Conservation (phyloP, 2,888 invertebrate species). For the Apotomis capreana region DNA sequence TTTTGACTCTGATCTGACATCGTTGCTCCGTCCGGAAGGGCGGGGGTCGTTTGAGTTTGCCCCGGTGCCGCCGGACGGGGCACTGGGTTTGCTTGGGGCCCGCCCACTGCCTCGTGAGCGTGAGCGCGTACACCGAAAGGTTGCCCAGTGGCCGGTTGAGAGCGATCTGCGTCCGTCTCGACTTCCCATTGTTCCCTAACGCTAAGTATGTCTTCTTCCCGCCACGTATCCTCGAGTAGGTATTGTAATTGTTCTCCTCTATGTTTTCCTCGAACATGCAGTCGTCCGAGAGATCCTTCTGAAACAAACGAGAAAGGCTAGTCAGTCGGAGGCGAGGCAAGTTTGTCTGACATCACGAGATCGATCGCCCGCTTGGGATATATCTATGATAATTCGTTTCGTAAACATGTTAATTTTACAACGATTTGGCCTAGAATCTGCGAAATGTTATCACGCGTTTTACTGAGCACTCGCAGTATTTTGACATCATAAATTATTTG, state of each 20-base stretch:
- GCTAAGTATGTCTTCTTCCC: conserved; percentile 90
- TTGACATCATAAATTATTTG: conserved; percentile 31
- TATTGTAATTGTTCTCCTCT: conserved; percentile 93
- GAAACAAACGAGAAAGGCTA: conserved; percentile 82
- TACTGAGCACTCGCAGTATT: conserved; percentile 28
- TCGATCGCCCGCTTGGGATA: conserved; percentile 20
- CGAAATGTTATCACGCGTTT: conserved; percentile 29
- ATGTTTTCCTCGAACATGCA: conserved; percentile 95
- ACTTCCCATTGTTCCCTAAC: conserved; percentile 88
- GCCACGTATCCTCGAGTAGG: conserved; percentile 88
- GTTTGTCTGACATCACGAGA: conserved; percentile 29
- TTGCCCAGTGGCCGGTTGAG: conserved; percentile 87
- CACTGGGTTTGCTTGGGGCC: conserved; percentile 68
- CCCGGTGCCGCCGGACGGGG: conserved; percentile 72
- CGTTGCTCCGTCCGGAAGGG: conserved; percentile 67
- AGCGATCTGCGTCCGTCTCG: conserved; percentile 88
- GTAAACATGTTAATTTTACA: conserved; percentile 37
- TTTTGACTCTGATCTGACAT: conserved; percentile 78
- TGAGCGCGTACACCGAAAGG: conserved; percentile 89
- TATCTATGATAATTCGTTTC: conserved; percentile 40
- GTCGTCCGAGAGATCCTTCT: conserved; percentile 92
- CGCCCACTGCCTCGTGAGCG: conserved; percentile 74
- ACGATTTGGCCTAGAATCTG: conserved; percentile 35
- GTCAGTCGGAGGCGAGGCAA: conserved; percentile 50
- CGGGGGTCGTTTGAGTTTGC: conserved; percentile 74